Percentiles rank a stretch among this genome's conserved stretches.
Evolutionary conservation across 2,113 vertebrate genomes (phyloP).

Genomic region (Oreocharis arfaki): DNA sequence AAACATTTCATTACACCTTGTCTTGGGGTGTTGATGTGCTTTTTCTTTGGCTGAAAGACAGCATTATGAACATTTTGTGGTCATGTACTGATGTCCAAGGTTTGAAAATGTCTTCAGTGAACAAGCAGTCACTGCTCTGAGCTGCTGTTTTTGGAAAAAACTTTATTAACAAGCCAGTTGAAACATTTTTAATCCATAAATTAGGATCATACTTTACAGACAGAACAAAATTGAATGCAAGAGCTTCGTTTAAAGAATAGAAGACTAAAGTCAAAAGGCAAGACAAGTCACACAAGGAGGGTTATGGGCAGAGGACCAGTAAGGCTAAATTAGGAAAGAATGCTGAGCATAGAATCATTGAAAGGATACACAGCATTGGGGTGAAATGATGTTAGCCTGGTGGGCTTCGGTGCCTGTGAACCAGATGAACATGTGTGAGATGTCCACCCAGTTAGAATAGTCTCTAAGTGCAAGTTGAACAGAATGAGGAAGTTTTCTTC

Average conservation of each 20-base stretch:
- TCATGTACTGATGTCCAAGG: background rate
- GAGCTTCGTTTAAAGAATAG: background rate
- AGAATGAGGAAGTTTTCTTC: background rate
- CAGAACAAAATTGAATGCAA: background rate
- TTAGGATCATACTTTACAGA: background rate
- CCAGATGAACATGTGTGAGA: background rate
- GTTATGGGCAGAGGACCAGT: background rate
- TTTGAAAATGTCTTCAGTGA: background rate
- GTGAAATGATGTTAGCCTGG: background rate
- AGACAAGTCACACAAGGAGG: background rate
- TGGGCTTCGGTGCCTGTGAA: background rate
- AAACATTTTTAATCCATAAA: background rate
- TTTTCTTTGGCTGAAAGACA: background rate
- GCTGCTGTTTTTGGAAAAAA: background rate
- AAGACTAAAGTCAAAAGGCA: background rate
- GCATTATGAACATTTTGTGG: background rate
- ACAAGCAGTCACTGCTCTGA: background rate
- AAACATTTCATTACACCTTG: slow-evolving; percentile 25
- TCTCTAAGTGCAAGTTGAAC: background rate
- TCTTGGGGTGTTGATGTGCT: background rate
- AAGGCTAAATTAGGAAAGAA: background rate
- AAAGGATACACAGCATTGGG: background rate
- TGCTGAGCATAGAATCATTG: background rate
- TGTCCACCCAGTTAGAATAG: background rate
- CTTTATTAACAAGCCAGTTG: background rate